Evolutionary conservation across 2,113 vertebrate genomes (phyloP).

Genomic region (Actenoides hombroni): DNA sequence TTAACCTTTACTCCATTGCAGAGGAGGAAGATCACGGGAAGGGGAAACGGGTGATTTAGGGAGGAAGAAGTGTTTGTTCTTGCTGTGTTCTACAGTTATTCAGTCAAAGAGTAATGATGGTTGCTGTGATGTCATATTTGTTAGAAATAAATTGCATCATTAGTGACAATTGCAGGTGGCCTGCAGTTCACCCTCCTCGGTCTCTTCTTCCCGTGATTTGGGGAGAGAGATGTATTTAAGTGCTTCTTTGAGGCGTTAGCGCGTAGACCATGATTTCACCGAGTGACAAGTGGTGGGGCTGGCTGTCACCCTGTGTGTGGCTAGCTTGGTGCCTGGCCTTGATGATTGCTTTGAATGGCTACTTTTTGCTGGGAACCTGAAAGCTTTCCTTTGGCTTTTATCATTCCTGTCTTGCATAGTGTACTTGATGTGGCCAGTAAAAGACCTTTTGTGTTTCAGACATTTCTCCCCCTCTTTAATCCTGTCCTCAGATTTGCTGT

Average conservation of each 20-base stretch:
- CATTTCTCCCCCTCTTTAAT: background rate
- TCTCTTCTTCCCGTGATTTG: background rate
- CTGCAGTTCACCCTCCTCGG: background rate
- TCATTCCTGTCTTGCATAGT: rapidly evolving
- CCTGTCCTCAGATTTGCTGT: background rate
- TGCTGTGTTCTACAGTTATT: background rate
- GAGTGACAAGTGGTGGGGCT: background rate
- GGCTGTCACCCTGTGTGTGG: rapidly evolving
- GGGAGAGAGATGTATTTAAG: background rate
- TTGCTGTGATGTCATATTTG: background rate
- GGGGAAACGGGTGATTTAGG: background rate
- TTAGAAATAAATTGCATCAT: background rate
- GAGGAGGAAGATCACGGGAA: background rate
- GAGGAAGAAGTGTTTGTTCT: background rate
- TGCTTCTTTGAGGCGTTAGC: background rate
- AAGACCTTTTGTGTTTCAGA: background rate
- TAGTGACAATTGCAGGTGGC: background rate
- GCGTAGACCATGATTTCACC: background rate
- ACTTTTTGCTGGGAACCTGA: background rate
- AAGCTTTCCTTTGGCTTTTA: background rate
- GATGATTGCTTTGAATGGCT: background rate
- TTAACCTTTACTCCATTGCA: background rate
- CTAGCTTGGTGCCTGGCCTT: background rate
- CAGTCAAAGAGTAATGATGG: background rate
- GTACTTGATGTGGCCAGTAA: background rate